phyloP scores from a whole-genome alignment of 2,888 invertebrate genomes.

The Drosophila infuscata region DNA sequence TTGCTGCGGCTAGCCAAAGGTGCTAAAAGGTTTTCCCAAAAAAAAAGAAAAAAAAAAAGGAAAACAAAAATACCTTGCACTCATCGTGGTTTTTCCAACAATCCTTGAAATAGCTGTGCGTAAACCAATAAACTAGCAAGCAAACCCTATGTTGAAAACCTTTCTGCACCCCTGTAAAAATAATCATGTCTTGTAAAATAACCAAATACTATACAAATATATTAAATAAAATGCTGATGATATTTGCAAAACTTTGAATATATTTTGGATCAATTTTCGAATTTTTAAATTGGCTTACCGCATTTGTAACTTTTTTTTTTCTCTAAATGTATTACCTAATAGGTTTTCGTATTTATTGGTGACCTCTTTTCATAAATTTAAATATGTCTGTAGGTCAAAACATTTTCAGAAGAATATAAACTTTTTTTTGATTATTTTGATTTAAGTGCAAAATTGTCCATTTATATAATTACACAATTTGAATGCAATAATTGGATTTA shows the following conservation, averaged over 20 bases:
- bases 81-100: conserved; percentile 33
- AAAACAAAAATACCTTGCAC: conserved; percentile 30
- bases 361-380: neutral
- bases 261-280: neutral
- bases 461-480: neutral
- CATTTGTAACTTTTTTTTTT: too few species aligned
- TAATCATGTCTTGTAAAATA: neutral
- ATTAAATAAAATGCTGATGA: neutral
- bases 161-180: neutral
- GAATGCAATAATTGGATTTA: neutral
- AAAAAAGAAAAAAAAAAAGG: conserved; percentile 3
- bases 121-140: conserved; percentile 14
- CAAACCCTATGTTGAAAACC: conserved; percentile 5
- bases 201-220: neutral
- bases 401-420: neutral
- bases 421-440: neutral
- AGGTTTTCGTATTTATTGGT: too few species aligned
- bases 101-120: conserved; percentile 5
- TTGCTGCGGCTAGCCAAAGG: conserved; percentile 53
- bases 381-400: neutral
- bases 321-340: too few species aligned
- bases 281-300: neutral
- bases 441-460: neutral
- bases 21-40: conserved; percentile 78
- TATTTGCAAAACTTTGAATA: neutral